Evolutionary conservation across 2,888 invertebrate species (phyloP).

Genomic region (Cremastobaeus sp.): DNA sequence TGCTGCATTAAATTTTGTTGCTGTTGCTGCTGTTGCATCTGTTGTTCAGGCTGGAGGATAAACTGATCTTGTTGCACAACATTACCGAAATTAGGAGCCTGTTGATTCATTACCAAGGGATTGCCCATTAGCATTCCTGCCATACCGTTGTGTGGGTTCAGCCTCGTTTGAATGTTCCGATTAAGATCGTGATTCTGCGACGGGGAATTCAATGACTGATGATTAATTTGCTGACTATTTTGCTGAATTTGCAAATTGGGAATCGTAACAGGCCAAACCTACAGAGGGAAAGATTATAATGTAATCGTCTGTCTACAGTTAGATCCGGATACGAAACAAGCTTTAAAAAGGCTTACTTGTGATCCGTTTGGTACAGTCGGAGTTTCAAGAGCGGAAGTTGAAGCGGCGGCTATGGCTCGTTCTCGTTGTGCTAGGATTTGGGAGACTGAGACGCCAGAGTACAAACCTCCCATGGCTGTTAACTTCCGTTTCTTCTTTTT

Average conservation of each 20-base stretch:
- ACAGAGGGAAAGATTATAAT: conserved; percentile 39
- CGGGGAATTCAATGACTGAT: conserved; percentile 71
- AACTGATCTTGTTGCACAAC: conserved; percentile 66
- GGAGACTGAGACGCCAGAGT: conserved; percentile 82
- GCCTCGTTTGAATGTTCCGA: conserved; percentile 71
- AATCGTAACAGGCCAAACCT: conserved; percentile 75
- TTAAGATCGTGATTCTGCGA: conserved; percentile 69
- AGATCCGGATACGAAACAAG: neutral
- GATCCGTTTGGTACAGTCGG: conserved; percentile 72
- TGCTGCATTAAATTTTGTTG: conserved; percentile 68
- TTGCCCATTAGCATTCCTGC: conserved; percentile 74
- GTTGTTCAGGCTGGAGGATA: conserved; percentile 70
- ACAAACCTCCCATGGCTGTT: conserved; percentile 82
- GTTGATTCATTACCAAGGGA: conserved; percentile 75
- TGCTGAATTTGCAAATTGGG: conserved; percentile 72
- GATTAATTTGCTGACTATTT: conserved; percentile 71
- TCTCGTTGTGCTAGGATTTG: conserved; percentile 84
- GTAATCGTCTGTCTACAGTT: conserved; percentile 1
- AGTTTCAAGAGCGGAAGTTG: conserved; percentile 68
- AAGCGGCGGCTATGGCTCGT: conserved; percentile 70
- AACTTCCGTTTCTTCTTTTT: conserved; percentile 82
- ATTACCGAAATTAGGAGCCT: conserved; percentile 68
- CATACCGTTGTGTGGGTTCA: conserved; percentile 71
- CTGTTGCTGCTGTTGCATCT: conserved; percentile 71
- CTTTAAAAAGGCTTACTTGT: conserved; percentile 68